phyloP scores from a whole-genome alignment of 2,113 vertebrate species.

The Prolemur simus region DNA sequence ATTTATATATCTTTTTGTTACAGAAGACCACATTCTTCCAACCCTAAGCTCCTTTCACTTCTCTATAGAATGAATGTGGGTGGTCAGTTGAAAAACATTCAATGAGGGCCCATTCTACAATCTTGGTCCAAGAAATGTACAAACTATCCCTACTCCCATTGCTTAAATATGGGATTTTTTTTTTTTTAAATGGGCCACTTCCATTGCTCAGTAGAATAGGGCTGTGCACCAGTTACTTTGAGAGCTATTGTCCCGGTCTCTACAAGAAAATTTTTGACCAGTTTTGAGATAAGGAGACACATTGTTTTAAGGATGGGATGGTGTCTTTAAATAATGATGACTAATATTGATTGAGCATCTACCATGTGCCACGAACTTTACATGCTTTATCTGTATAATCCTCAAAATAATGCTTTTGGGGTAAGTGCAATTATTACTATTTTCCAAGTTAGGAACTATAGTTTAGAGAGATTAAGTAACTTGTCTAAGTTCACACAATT shows the following conservation, averaged over 20 bases:
- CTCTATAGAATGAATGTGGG: neutral
- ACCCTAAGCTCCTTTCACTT: neutral
- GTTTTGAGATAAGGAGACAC: constrained; percentile 24
- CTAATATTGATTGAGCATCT: neutral
- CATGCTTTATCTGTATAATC: neutral
- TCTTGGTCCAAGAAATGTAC: neutral
- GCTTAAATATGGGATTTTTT: neutral
- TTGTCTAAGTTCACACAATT: neutral
- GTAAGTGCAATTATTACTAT: neutral
- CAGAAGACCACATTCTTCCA: neutral
- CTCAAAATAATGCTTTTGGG: neutral
- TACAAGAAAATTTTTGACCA: neutral
- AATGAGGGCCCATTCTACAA: neutral
- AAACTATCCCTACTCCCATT: neutral
- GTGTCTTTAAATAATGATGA: neutral
- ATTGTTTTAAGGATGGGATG: neutral
- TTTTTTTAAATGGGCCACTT: neutral
- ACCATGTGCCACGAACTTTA: neutral
- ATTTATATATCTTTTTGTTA: neutral
- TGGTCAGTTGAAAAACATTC: constrained; percentile 29
- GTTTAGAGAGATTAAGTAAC: neutral
- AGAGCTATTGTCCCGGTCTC: neutral
- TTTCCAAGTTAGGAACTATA: neutral
- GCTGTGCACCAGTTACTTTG: neutral
- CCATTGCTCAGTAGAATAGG: neutral